Evolutionary conservation across 2,888 invertebrate species (phyloP).

Genomic region (Agriopis leucophaearia): DNA sequence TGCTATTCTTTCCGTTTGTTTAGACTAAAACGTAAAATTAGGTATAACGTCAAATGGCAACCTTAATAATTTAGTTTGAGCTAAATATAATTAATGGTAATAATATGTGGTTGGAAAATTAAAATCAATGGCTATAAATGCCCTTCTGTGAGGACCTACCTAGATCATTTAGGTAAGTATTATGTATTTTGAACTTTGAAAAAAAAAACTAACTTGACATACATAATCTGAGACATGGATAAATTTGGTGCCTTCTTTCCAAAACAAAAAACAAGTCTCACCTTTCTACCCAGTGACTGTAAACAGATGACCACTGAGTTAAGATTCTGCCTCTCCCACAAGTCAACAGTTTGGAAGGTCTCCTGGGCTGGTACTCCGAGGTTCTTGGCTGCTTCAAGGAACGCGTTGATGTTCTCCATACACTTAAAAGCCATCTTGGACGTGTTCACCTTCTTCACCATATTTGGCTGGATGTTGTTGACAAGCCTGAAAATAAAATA

Average conservation of each 20-base stretch:
- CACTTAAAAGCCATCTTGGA: constrained; percentile 98
- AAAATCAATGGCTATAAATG: no score
- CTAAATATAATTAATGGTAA: no score
- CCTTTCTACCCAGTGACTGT: constrained; percentile 98
- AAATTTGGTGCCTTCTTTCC: no score
- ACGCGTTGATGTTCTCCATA: constrained; percentile 99
- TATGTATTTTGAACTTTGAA: no score
- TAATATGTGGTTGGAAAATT: no score
- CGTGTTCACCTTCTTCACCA: constrained; percentile 96
- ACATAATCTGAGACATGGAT: no score
- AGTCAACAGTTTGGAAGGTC: constrained; percentile 98
- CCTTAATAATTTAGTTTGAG: neutral
- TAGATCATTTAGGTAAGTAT: no score
- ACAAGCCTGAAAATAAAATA: constrained; percentile 88
- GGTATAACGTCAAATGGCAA: neutral
- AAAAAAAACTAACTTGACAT: no score
- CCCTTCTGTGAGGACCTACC: neutral
- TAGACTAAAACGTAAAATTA: neutral
- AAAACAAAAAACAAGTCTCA: constrained; percentile 60
- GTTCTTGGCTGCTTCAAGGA: constrained; percentile 93
- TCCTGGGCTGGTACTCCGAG: constrained; percentile 97
- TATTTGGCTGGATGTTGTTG: constrained; percentile 94
- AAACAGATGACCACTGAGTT: constrained; percentile 98
- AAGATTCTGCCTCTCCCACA: constrained; percentile 98
- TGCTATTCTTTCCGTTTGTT: neutral